Evolutionary conservation across 2,797 vertebrate genomes (phyloP).

Genomic region (Benthosema pterotum): DNA sequence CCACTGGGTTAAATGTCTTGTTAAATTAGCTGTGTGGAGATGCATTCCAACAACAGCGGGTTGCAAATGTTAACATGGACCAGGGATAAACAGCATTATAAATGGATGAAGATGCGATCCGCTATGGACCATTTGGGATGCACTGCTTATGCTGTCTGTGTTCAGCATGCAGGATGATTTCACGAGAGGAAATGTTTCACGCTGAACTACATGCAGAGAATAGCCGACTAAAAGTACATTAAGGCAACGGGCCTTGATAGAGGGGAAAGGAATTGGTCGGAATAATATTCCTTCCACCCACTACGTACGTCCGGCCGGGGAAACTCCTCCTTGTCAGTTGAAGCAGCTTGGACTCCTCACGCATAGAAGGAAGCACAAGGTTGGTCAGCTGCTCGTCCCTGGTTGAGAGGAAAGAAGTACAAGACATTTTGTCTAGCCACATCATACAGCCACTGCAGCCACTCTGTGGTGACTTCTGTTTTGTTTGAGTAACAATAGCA

Average conservation of each 20-base stretch:
- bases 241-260: too few relatives aligned
- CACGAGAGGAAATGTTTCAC: constrained; percentile 13
- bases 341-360: too few relatives aligned
- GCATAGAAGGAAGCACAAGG: too few relatives aligned
- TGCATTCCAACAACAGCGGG: constrained; percentile 25
- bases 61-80: constrained; percentile 41
- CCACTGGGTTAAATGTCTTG: constrained; percentile 23
- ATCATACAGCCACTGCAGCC: neutral
- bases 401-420: neutral
- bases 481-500: neutral
- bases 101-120: constrained; percentile 37
- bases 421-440: constrained; percentile 5
- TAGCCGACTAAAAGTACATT: too few relatives aligned
- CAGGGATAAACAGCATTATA: constrained; percentile 38
- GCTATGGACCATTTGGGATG: neutral
- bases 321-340: too few relatives aligned
- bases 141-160: constrained; percentile 7
- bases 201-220: neutral
- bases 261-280: too few relatives aligned
- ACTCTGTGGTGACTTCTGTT: neutral
- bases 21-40: constrained; percentile 54
- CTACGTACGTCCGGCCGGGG: too few relatives aligned
- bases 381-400: too few relatives aligned
- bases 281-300: too few relatives aligned
- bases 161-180: constrained; percentile 9